These are phyloP conservation scores for Pipistrellus pygmaeus DNA, from an alignment of 2,797 vertebrate genomes.

Conservation along the genomic window DNA sequence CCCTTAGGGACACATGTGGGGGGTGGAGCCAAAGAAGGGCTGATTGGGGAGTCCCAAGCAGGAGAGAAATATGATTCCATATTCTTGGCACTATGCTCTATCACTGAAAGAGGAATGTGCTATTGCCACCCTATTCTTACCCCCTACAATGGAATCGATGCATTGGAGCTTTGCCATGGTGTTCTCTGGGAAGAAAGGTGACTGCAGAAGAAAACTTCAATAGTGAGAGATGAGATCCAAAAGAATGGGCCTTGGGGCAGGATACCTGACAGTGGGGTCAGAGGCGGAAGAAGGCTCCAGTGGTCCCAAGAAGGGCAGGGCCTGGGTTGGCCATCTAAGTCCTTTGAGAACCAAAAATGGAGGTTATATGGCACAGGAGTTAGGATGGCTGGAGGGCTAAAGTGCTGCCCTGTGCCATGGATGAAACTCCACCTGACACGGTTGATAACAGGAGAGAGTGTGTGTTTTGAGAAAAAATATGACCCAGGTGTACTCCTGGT, in stretches of 20 bases:
- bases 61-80: neutral
- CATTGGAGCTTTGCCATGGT: neutral
- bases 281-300: neutral
- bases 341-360: neutral
- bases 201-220: neutral
- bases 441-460: neutral
- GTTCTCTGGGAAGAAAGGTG: constrained; percentile 1
- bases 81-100: neutral
- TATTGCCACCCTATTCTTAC: neutral
- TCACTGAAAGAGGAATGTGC: neutral
- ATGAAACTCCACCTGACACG: neutral
- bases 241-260: neutral
- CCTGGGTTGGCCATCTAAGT: neutral
- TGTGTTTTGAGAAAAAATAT: constrained; percentile 15
- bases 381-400: neutral
- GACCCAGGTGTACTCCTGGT: neutral
- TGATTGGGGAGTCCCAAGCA: neutral
- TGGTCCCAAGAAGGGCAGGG: neutral
- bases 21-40: neutral
- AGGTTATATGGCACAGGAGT: neutral
- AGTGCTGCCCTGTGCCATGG: neutral
- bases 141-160: neutral
- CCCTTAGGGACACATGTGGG: neutral
- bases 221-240: neutral
- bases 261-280: neutral